Percentiles rank a stretch among this genome's conserved stretches.
Conservation (phyloP, 2,888 invertebrate species). For the Pseudococcus jackbeardsleyi region DNA sequence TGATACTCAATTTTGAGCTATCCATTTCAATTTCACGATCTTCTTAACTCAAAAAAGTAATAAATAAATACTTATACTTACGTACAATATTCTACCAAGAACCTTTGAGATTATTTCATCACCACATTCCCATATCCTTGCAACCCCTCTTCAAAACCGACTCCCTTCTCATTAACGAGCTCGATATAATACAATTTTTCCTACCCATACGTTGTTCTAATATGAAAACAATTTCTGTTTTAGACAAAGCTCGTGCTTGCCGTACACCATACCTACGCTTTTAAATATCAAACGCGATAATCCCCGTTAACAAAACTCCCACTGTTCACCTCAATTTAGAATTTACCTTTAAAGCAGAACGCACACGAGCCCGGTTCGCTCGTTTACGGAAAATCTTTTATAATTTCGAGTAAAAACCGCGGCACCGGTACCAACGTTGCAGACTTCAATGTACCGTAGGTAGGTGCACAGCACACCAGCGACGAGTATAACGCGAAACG, state of each 20-base stretch:
- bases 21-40: no score
- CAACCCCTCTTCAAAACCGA: not conserved
- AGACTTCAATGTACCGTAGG: not conserved
- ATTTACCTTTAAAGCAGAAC: conserved; percentile 1
- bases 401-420: not conserved
- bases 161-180: not conserved
- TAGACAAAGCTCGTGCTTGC: not conserved
- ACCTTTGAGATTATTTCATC: no score
- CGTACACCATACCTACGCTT: not conserved
- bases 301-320: conserved; percentile 7
- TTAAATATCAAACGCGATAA: conserved; percentile 50
- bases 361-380: not conserved
- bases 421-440: not conserved
- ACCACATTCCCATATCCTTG: not conserved
- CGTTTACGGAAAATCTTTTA: not conserved
- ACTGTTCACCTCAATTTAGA: conserved; percentile 32
- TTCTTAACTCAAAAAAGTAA: no score
- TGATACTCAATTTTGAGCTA: no score
- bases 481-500: not conserved
- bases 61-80: no score
- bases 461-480: no score
- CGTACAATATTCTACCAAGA: not conserved
- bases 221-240: conserved; percentile 23
- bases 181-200: not conserved
- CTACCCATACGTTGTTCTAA: not conserved